phyloP scores from a whole-genome alignment of 64 coral and sea anemone genomes.

The Dendronephthya gigantea region DNA sequence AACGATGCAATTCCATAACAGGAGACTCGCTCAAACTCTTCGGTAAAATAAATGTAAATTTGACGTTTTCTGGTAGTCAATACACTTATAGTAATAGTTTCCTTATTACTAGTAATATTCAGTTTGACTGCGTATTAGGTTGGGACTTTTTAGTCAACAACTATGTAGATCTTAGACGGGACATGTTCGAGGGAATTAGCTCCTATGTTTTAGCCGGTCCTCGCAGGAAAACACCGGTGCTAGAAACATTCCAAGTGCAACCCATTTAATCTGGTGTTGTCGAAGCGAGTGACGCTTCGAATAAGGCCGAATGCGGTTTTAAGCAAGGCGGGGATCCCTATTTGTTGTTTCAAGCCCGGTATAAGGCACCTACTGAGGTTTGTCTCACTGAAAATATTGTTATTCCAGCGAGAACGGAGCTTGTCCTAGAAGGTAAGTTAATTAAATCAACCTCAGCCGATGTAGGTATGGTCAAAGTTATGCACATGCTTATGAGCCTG shows the following conservation, averaged over 20 bases:
- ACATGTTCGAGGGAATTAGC: neutral
- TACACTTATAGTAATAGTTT: conserved; percentile 8
- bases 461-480: neutral
- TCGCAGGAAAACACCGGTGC: neutral
- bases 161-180: neutral
- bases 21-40: neutral
- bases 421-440: neutral
- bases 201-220: neutral
- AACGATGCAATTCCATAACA: conserved; percentile 30
- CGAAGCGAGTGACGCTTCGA: neutral
- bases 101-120: conserved; percentile 11
- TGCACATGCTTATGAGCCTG: no score
- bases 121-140: conserved; percentile 12
- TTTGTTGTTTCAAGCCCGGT: neutral
- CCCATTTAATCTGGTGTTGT: neutral
- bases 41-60: neutral
- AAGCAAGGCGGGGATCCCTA: neutral
- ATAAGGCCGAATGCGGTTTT: neutral
- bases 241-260: neutral
- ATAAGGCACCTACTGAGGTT: neutral
- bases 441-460: neutral
- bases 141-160: conserved; percentile 22
- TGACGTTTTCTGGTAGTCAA: conserved; percentile 18
- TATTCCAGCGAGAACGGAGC: neutral
- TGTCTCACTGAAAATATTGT: neutral